Percentiles rank a stretch among this genome's conserved stretches.
Conservation (phyloP, 2,797 vertebrate species). For the Gadopsis bispinosus region DNA sequence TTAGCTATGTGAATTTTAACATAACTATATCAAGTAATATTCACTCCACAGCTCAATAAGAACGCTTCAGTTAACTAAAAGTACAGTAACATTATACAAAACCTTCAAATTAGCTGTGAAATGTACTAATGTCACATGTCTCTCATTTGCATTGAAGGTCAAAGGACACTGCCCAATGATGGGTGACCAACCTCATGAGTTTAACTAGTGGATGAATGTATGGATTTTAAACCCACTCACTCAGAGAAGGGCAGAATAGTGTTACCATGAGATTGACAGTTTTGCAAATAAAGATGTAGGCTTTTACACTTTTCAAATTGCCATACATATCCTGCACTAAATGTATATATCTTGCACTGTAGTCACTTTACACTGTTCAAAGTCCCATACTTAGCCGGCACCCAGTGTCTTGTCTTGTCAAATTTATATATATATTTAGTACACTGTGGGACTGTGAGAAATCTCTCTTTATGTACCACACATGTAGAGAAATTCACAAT, state of each 20-base stretch:
- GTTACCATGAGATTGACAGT: neutral
- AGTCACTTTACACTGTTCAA: no score
- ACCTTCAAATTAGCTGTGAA: neutral
- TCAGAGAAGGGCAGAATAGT: neutral
- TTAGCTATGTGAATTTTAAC: neutral
- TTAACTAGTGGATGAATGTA: neutral
- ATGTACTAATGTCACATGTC: rapidly evolving
- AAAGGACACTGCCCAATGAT: neutral
- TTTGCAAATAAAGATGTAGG: neutral
- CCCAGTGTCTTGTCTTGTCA: no score
- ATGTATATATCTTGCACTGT: no score
- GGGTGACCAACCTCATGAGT: neutral
- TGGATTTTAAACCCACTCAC: neutral
- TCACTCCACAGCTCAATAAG: neutral
- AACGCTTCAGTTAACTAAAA: neutral
- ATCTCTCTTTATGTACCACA: no score
- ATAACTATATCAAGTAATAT: neutral
- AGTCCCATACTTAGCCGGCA: no score
- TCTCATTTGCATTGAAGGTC: neutral
- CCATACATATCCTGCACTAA: no score
- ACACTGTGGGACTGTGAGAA: no score
- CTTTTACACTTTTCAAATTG: no score
- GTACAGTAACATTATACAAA: neutral
- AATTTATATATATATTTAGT: no score
- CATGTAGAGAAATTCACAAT: no score